Percentiles rank a stretch among this genome's conserved stretches.
Evolutionary conservation across 1,140 invertebrate genomes (phyloP).

Genomic region (Scylla paramamosain): DNA sequence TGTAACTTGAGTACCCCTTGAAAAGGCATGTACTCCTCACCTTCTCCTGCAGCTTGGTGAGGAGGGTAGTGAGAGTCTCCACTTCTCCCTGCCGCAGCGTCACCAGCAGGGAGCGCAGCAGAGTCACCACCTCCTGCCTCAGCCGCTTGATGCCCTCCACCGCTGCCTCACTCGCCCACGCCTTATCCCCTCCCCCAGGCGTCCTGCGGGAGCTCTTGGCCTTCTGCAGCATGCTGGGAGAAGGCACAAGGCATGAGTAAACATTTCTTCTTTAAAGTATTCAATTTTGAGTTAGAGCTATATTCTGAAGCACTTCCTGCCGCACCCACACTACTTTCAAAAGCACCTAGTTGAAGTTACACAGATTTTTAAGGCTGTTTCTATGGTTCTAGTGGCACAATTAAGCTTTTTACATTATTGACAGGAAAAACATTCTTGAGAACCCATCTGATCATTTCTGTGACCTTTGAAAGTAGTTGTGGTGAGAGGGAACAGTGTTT

Average conservation of each 20-base stretch:
- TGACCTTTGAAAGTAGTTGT: too few species aligned
- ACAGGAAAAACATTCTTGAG: too few species aligned
- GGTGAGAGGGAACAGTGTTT: too few species aligned
- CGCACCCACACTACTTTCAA: too few species aligned
- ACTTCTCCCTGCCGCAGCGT: slow-evolving; percentile 56
- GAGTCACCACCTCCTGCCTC: slow-evolving; percentile 65
- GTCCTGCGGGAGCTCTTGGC: slow-evolving; percentile 66
- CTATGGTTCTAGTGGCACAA: too few species aligned
- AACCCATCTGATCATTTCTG: too few species aligned
- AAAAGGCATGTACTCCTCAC: slow-evolving; percentile 6
- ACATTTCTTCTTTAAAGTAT: not conserved
- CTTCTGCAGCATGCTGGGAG: slow-evolving; percentile 69
- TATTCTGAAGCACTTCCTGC: not conserved
- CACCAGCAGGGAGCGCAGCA: slow-evolving; percentile 61
- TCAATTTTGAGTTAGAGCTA: not conserved
- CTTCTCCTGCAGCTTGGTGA: slow-evolving; percentile 72
- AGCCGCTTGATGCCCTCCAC: slow-evolving; percentile 69
- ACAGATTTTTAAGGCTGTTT: too few species aligned
- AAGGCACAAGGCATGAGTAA: not conserved
- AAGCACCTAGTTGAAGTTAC: too few species aligned
- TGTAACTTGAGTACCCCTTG: too few species aligned
- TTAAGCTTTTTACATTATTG: too few species aligned
- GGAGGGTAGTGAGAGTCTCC: slow-evolving; percentile 47
- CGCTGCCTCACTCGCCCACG: slow-evolving; percentile 63
- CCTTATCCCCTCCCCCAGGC: slow-evolving; percentile 67